These are phyloP conservation scores for Merodon equestris DNA, from an alignment of 2,888 invertebrate genomes.

Conservation along the genomic window DNA sequence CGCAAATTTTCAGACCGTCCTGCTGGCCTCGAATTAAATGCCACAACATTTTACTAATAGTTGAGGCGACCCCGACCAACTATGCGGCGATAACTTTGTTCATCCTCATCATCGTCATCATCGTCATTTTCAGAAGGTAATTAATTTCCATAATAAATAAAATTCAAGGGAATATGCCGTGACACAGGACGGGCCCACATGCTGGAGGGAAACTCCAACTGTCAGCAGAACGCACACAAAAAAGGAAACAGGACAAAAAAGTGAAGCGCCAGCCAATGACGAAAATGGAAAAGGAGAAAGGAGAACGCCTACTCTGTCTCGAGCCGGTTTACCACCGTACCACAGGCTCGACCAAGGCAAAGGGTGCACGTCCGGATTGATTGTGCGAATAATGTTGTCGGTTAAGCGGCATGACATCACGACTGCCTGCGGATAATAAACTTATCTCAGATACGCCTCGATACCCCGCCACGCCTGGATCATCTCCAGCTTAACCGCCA, in stretches of 20 bases:
- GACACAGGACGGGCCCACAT: not conserved
- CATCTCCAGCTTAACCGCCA: no score
- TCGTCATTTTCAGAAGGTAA: conserved; percentile 62
- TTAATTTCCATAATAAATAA: conserved; percentile 66
- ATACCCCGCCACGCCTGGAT: no score
- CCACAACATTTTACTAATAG: conserved; percentile 67
- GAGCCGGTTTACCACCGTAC: conserved; percentile 47
- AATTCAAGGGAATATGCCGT: conserved; percentile 22
- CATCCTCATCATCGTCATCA: conserved; percentile 31
- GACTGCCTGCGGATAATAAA: conserved; percentile 39
- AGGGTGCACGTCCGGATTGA: not conserved
- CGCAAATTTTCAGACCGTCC: conserved; percentile 2
- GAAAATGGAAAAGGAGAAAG: conserved; percentile 34
- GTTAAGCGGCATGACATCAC: conserved; percentile 47
- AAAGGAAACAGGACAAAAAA: not conserved
- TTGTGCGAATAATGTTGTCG: conserved; percentile 44
- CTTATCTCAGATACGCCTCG: conserved; percentile 16
- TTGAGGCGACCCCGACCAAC: conserved; percentile 47
- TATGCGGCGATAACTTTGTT: conserved; percentile 56
- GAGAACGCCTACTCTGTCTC: conserved; percentile 20
- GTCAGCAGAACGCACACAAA: conserved; percentile 26
- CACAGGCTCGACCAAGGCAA: not conserved
- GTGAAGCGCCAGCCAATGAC: not conserved
- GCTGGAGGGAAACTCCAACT: conserved; percentile 21
- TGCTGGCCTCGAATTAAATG: conserved; percentile 55